phyloP scores from a whole-genome alignment of 2,113 vertebrate species.

The Caretta caretta region DNA sequence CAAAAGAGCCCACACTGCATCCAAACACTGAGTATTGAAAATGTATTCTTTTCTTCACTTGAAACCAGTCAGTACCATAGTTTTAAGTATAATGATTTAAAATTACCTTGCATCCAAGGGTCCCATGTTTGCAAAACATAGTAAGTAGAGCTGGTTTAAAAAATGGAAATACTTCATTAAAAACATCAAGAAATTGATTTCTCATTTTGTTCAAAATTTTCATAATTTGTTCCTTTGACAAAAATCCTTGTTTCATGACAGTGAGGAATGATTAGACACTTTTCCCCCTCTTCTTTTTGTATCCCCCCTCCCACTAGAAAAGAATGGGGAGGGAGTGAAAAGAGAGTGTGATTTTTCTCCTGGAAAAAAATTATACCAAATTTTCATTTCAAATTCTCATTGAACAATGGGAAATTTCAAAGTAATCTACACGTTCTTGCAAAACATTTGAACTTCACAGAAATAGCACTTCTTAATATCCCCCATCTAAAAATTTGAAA shows the following conservation, averaged over 20 bases:
- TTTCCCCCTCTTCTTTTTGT: neutral
- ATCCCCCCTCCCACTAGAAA: neutral
- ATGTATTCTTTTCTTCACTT: neutral
- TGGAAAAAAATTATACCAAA: neutral
- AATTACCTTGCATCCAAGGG: neutral
- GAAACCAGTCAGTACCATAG: neutral
- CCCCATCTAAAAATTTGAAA: neutral
- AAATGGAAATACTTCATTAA: neutral
- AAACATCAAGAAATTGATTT: neutral
- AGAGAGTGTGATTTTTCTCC: neutral
- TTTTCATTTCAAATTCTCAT: neutral
- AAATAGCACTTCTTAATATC: neutral
- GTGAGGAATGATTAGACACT: neutral
- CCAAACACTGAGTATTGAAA: neutral
- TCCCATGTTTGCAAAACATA: neutral
- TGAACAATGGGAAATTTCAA: neutral
- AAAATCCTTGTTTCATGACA: neutral
- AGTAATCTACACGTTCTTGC: neutral
- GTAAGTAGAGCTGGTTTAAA: neutral
- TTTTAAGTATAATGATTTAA: neutral
- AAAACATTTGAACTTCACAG: neutral
- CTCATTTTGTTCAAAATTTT: neutral
- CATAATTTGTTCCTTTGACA: neutral
- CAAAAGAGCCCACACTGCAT: neutral
- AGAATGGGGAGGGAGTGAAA: neutral